Evolutionary conservation across 2,113 vertebrate genomes (phyloP), one percentile per base, ranked within the genome.

Genomic region (Genyomyrus donnyi): DNA sequence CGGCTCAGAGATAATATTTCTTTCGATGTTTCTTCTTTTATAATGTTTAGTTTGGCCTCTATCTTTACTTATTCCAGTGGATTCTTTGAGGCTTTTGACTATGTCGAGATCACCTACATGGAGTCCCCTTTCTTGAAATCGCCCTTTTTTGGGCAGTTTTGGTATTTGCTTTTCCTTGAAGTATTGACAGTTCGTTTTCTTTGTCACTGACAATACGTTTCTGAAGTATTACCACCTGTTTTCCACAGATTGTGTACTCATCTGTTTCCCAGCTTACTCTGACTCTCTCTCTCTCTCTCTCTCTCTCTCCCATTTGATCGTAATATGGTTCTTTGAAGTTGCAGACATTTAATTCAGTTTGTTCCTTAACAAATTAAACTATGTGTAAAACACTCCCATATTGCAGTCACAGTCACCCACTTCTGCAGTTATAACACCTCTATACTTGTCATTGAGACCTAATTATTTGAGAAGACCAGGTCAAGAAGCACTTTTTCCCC

Each of bases 241-340:
- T 87, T 53, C 85, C 50, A 87, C 85, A 87, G 85, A 87, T 87
- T 87, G 85, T 56, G n/a, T 48, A 87, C 49, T 87, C 85, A 87
- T 87, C 85, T 87, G 50, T 87, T 87, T n/a, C 27, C 85, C 50
- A 50, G 49, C 50, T 56, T 35, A 53, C 85, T 53, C 49, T 87
- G n/a, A 24, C 48, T 58, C 53, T 50, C 49, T 53, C 85, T 31
- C 45, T 24, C 31, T 21, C 52, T 19, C 52, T 53, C 52, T 21
- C 70, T 77, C 56, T 24, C 56, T 52, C 50, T 56, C 85, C 27
- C 35, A 39, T 87, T 87, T 87, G 27, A 87, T 87, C 31, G 31
- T 87, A 87, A 53, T 87, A 17, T 87, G n/a, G 13, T 87, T 87
- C 24, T 87, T 19, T 35, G 31, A 87, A 87, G 85, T 87, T 87